These are phyloP conservation scores for Bujurquina vittata DNA, from an alignment of 2,113 vertebrate species.

Conservation along the genomic window DNA sequence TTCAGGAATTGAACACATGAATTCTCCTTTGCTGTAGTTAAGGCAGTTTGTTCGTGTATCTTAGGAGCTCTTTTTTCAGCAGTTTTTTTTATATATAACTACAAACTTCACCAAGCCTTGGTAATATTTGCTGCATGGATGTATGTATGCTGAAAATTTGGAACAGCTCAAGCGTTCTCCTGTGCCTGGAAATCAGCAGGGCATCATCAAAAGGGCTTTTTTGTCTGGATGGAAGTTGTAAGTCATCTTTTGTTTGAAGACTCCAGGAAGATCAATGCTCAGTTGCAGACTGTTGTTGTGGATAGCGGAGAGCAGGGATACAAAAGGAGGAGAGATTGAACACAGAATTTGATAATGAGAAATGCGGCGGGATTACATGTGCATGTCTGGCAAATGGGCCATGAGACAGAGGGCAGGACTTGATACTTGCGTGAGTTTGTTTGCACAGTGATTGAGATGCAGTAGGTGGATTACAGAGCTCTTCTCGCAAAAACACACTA, in stretches of 20 bases:
- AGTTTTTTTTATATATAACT: background rate
- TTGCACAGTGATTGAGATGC: conserved; percentile 61
- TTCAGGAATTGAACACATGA: conserved; percentile 7
- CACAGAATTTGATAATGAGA: conserved; percentile 23
- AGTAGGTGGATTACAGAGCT: conserved; percentile 62
- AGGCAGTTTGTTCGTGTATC: background rate
- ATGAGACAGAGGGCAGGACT: conserved; percentile 42
- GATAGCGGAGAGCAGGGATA: conserved; percentile 10
- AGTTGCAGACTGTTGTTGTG: conserved; percentile 26
- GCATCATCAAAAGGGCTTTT: conserved; percentile 8
- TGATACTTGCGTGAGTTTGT: conserved; percentile 45
- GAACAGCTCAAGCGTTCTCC: conserved; percentile 35
- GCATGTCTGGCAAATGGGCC: conserved; percentile 56
- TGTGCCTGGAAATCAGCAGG: conserved; percentile 52
- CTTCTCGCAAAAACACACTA: conserved; percentile 43
- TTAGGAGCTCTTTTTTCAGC: conserved; percentile 2
- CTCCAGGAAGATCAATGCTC: conserved; percentile 41
- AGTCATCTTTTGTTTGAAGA: conserved; percentile 48
- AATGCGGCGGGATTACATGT: conserved; percentile 53
- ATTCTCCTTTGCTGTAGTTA: background rate
- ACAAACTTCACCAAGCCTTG: background rate
- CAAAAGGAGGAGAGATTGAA: conserved; percentile 23
- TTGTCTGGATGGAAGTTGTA: conserved; percentile 28
- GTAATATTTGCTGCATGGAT: background rate
- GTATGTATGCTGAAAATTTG: conserved; percentile 27